Conservation (phyloP, 2,797 vertebrate genomes). For the Chrysocyon brachyurus region DNA sequence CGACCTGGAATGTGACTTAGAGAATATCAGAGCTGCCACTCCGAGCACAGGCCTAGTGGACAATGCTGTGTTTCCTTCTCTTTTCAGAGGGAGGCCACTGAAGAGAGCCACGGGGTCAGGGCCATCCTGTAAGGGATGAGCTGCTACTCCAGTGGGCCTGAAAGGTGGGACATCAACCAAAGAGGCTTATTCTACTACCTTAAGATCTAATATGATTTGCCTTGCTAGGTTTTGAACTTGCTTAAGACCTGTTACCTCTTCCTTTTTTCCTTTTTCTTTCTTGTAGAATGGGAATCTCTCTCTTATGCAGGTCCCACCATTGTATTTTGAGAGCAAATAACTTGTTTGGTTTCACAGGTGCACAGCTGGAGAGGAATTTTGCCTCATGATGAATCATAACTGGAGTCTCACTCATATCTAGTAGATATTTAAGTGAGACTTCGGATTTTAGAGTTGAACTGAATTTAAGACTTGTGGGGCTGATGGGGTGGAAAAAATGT, state of each 20-base stretch:
- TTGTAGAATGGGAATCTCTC: neutral
- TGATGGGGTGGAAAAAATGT: neutral
- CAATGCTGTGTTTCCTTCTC: neutral
- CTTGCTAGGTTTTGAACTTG: neutral
- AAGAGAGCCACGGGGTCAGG: neutral
- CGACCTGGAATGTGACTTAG: neutral
- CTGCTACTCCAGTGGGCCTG: neutral
- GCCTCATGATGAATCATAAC: neutral
- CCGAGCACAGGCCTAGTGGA: neutral
- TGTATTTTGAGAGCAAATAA: neutral
- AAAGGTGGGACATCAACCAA: neutral
- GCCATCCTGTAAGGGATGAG: neutral
- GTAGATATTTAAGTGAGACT: constrained; percentile 2
- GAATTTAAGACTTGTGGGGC: neutral
- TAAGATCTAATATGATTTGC: neutral
- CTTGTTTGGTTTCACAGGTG: constrained; percentile 10
- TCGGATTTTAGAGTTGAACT: neutral
- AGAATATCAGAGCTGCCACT: neutral
- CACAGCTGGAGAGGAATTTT: neutral
- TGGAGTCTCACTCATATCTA: neutral
- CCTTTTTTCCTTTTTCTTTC: neutral
- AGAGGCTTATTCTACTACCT: neutral
- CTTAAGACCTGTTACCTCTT: neutral
- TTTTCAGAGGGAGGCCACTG: neutral
- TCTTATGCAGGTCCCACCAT: neutral